phyloP scores from a whole-genome alignment of 2,888 invertebrate species.

The Anagyrus pseudococci region DNA sequence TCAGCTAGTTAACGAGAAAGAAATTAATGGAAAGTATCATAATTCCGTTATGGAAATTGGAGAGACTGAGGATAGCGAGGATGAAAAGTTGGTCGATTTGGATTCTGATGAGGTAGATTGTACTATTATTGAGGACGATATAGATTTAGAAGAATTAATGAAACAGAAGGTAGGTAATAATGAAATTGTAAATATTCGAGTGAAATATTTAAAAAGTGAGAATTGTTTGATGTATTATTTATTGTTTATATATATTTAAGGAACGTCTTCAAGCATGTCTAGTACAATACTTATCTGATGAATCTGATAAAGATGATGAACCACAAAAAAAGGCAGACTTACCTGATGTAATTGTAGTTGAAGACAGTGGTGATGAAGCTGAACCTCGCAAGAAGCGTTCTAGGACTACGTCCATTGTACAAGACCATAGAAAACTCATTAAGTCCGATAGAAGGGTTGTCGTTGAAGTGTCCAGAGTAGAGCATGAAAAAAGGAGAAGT shows the following conservation, averaged over 20 bases:
- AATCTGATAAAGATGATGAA: constrained; percentile 67
- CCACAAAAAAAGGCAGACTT: constrained; percentile 54
- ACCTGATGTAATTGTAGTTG: constrained; percentile 70
- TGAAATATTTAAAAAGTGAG: background rate
- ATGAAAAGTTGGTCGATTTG: constrained; percentile 58
- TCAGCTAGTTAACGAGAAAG: constrained; percentile 44
- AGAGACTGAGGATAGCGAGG: constrained; percentile 58
- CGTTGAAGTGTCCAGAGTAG: constrained; percentile 55
- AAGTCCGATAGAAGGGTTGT: constrained; percentile 57
- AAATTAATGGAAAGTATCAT: constrained; percentile 55
- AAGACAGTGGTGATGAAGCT: constrained; percentile 69
- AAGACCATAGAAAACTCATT: constrained; percentile 51
- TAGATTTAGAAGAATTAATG: constrained; percentile 89
- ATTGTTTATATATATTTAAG: constrained; percentile 46
- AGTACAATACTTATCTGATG: constrained; percentile 77
- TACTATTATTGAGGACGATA: constrained; percentile 81
- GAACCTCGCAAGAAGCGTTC: constrained; percentile 59
- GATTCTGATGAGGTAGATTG: constrained; percentile 69
- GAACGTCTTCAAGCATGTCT: constrained; percentile 76
- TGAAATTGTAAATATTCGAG: background rate
- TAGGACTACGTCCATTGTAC: constrained; percentile 56
- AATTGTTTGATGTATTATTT: background rate
- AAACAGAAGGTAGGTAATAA: constrained; percentile 75
- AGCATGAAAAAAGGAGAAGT: constrained; percentile 41
- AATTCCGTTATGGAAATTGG: constrained; percentile 52